phyloP scores from a whole-genome alignment of 2,797 vertebrate genomes.

The Otus scops region DNA sequence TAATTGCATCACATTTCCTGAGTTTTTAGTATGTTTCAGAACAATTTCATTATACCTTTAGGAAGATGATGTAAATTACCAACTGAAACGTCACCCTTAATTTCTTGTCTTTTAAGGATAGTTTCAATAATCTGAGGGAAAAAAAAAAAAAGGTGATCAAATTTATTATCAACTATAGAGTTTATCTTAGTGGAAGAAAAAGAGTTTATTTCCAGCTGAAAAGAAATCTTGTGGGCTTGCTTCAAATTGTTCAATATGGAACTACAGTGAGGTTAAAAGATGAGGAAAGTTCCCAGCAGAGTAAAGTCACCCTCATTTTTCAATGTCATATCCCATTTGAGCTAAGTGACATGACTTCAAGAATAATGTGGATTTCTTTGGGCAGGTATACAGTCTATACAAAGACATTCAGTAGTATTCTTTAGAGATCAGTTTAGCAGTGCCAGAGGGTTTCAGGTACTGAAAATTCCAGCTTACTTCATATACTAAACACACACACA shows the following conservation, averaged over 20 bases:
- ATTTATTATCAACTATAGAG: background rate
- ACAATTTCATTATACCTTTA: background rate
- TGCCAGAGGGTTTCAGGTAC: background rate
- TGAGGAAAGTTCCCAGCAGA: background rate
- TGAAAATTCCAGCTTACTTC: background rate
- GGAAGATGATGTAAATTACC: background rate
- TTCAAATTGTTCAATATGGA: background rate
- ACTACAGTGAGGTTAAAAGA: background rate
- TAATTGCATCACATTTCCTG: background rate
- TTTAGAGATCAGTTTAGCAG: background rate
- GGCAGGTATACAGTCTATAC: background rate
- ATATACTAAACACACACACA: background rate
- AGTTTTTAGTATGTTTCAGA: background rate
- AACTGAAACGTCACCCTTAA: background rate
- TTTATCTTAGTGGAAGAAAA: background rate
- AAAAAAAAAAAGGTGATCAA: background rate
- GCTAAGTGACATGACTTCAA: background rate
- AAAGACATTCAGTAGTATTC: background rate
- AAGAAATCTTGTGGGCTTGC: background rate
- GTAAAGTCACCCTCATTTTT: background rate
- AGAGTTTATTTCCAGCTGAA: background rate
- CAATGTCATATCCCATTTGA: slow-evolving; percentile 9
- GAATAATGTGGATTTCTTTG: background rate
- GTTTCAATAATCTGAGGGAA: background rate
- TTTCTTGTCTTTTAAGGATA: background rate